Evolutionary conservation across 2,797 vertebrate genomes (phyloP).

Genomic region (Acipenser transmontanus): DNA sequence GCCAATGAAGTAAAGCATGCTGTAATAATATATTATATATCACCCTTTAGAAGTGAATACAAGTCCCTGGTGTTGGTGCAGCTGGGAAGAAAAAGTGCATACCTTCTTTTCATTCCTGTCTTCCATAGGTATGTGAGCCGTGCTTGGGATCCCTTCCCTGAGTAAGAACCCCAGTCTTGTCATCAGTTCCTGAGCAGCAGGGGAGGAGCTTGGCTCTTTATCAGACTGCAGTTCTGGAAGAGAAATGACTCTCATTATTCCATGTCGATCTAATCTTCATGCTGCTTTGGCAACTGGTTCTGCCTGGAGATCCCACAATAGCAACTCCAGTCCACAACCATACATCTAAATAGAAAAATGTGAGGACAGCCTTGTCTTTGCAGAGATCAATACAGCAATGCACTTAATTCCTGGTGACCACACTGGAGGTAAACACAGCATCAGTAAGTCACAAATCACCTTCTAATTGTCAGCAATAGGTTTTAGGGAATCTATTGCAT

Average conservation of each 20-base stretch:
- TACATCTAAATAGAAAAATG: constrained; percentile 35
- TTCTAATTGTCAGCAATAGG: neutral
- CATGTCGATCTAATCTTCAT: neutral
- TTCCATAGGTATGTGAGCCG: constrained; percentile 85
- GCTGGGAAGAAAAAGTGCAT: constrained; percentile 47
- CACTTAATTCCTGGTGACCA: constrained; percentile 11
- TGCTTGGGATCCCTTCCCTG: constrained; percentile 91
- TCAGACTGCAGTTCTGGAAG: constrained; percentile 70
- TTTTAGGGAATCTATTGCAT: no score
- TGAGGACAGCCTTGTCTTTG: constrained; percentile 22
- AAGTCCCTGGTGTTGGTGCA: neutral
- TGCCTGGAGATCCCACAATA: neutral
- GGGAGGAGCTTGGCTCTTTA: constrained; percentile 82
- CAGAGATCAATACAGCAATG: neutral
- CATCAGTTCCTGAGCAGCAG: constrained; percentile 97
- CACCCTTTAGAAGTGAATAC: no score
- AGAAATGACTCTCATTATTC: constrained; percentile 25
- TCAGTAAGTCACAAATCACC: constrained; percentile 8
- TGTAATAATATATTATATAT: no score
- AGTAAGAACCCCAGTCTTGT: constrained; percentile 95
- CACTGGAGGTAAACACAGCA: constrained; percentile 14
- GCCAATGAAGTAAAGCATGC: no score
- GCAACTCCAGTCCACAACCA: constrained; percentile 27
- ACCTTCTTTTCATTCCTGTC: constrained; percentile 94
- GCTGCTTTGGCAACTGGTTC: constrained; percentile 13